Percentiles rank a stretch among this genome's conserved stretches.
Evolutionary conservation across 1,140 invertebrate species (phyloP).

Genomic region (Drosophila melanica): DNA sequence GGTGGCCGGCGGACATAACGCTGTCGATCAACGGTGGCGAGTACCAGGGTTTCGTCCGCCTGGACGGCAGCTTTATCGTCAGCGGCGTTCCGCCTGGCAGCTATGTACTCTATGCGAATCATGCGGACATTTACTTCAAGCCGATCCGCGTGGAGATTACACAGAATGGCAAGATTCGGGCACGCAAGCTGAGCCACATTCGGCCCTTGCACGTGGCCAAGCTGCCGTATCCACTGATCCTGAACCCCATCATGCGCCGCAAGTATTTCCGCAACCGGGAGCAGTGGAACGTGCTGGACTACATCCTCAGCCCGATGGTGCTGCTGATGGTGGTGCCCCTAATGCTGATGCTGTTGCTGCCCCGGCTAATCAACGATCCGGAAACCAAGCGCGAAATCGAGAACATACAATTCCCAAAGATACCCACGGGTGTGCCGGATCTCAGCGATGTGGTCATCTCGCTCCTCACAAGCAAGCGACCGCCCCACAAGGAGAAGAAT

Average conservation of each 20-base stretch:
- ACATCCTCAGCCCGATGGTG: slow-evolving; percentile 97
- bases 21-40: slow-evolving; percentile 94
- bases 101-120: slow-evolving; percentile 95
- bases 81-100: slow-evolving; percentile 96
- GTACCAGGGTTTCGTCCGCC: slow-evolving; percentile 92
- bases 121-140: slow-evolving; percentile 95
- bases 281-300: slow-evolving; percentile 95
- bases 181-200: slow-evolving; percentile 95
- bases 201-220: slow-evolving; percentile 93
- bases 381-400: slow-evolving; percentile 97
- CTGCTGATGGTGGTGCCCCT: slow-evolving; percentile 98
- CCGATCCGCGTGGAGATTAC: slow-evolving; percentile 95
- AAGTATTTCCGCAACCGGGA: slow-evolving; percentile 96
- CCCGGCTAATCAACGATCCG: slow-evolving; percentile 97
- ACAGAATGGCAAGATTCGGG: slow-evolving; percentile 97
- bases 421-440: slow-evolving; percentile 89
- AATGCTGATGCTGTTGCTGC: slow-evolving; percentile 94
- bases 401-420: slow-evolving; percentile 86
- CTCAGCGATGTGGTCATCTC: slow-evolving; percentile 94
- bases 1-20: slow-evolving; percentile 90
- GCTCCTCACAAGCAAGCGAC: slow-evolving; percentile 87
- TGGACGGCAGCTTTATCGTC: slow-evolving; percentile 95
- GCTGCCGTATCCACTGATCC: slow-evolving; percentile 94
- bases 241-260: slow-evolving; percentile 91
- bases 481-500: slow-evolving; percentile 40